Base-by-base conservation (phyloP, 2,797 vertebrate genomes). In the Poeciliopsis paucimaculata region DNA sequence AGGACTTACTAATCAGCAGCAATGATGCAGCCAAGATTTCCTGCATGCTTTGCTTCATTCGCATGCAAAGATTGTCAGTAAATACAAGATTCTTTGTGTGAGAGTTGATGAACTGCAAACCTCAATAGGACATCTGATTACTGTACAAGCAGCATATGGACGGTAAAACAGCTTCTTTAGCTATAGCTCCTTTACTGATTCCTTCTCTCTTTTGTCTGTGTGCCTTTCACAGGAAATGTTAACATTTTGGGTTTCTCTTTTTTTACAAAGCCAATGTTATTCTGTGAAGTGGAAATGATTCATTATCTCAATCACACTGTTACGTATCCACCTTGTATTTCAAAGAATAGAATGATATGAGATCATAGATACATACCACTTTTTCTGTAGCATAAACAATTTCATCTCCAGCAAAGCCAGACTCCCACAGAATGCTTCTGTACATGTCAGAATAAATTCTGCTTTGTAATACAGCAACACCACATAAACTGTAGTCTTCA, bases 41-140 rank as follows among this genome's bases (percentile, higher is more conserved):
- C 53, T n/a, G 23, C 41, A 23, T 64, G 78, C 73, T 79, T 72
- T 78, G 68, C 66, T 84, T 76, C 76, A 82, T 89, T 77, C 82
- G 60, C 81, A 71, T 66, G 78, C 11, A 75, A 77, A 80, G 81
- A 92, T 72, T 83, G 77, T 89, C 78, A 83, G 90, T 88, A 84
- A 89, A 90, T 86, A 81, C 73, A 81, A 77, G 76, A 79, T 75
- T 53, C 77, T 78, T 87, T 70, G 76, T 81, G 81, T 79, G 78
- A 66, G 60, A 83, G 76, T 74, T 79, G 80, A 86, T 76, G 73
- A 73, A 81, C 31, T 73, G 77, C 28, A 70, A 81, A 80, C 77
- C 36, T 15, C 76, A 73, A 88, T 31, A 11, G 9, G 34, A 15
- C 11, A 2, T 64, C 31, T 64, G 34, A 34, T 36, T 31, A 66